phyloP scores from a whole-genome alignment of 2,113 vertebrate genomes.

The Cavia aperea region DNA sequence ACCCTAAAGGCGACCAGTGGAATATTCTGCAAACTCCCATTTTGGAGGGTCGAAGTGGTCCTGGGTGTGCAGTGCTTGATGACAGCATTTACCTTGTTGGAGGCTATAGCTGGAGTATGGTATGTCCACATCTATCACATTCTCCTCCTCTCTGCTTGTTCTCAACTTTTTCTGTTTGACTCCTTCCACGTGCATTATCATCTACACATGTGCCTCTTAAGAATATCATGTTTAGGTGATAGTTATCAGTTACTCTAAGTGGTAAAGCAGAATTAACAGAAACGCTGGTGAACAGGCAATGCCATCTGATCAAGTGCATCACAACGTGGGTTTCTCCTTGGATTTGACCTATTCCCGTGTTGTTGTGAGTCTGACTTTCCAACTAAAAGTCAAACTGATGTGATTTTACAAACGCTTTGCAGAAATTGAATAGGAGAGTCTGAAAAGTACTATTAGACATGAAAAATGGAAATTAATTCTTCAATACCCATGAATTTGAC shows the following conservation, averaged over 20 bases:
- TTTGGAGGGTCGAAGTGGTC: constrained; percentile 96
- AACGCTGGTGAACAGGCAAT: not conserved
- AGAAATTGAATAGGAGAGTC: not conserved
- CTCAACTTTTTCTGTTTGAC: not conserved
- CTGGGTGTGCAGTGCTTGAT: constrained; percentile 92
- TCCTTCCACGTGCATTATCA: not conserved
- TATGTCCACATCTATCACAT: constrained; percentile 57
- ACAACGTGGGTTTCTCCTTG: not conserved
- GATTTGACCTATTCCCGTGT: not conserved
- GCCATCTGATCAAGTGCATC: not conserved
- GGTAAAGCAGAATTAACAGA: not conserved
- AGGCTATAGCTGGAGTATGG: constrained; percentile 99
- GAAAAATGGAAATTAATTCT: constrained; percentile 34
- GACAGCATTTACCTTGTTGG: constrained; percentile 97
- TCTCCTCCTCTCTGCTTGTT: not conserved
- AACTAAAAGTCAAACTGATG: not conserved
- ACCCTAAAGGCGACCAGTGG: constrained; percentile 98
- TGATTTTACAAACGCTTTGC: not conserved
- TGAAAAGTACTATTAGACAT: not conserved
- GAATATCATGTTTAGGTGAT: not conserved
- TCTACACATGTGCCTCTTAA: not conserved
- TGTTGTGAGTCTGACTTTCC: not conserved
- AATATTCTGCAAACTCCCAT: constrained; percentile 98
- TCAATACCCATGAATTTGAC: not conserved
- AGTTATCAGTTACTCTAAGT: not conserved